phyloP scores from a whole-genome alignment of 2,888 invertebrate genomes.

The Amblyjoppa fuscipennis region DNA sequence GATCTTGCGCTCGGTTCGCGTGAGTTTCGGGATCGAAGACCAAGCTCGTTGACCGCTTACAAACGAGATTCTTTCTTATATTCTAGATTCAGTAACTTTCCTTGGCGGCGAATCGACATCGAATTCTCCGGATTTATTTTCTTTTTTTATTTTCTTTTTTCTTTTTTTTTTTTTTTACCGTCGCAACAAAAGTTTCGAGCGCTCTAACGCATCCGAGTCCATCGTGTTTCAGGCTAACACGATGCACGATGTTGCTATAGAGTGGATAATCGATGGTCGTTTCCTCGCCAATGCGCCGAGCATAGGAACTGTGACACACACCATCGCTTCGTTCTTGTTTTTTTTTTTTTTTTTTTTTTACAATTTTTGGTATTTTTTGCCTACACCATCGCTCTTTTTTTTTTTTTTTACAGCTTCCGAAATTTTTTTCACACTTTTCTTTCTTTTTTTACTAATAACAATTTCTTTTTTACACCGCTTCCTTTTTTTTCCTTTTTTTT shows the following conservation, averaged over 20 bases:
- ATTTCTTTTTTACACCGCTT: constrained; percentile 24
- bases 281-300: constrained; percentile 61
- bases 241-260: constrained; percentile 15
- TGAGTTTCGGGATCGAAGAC: constrained; percentile 31
- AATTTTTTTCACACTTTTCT: neutral
- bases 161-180: constrained; percentile 9
- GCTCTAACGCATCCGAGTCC: constrained; percentile 2
- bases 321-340: constrained; percentile 13
- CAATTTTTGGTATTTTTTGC: too few relatives aligned
- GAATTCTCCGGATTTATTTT: constrained; percentile 41
- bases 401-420: neutral
- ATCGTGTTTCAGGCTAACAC: constrained; percentile 37
- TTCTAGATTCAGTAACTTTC: constrained; percentile 51
- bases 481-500: neutral
- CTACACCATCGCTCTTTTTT: constrained; percentile 18
- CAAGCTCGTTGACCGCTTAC: constrained; percentile 70
- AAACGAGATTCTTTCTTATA: constrained; percentile 61
- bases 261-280: constrained; percentile 64
- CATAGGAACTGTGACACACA: constrained; percentile 59
- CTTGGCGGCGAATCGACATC: constrained; percentile 56
- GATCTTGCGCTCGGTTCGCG: constrained; percentile 27
- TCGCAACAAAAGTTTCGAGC: neutral
- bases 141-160: constrained; percentile 25
- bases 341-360: neutral
- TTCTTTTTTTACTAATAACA: neutral